Conservation (phyloP, 2,888 invertebrate genomes). For the Drosophila tanythrix region DNA sequence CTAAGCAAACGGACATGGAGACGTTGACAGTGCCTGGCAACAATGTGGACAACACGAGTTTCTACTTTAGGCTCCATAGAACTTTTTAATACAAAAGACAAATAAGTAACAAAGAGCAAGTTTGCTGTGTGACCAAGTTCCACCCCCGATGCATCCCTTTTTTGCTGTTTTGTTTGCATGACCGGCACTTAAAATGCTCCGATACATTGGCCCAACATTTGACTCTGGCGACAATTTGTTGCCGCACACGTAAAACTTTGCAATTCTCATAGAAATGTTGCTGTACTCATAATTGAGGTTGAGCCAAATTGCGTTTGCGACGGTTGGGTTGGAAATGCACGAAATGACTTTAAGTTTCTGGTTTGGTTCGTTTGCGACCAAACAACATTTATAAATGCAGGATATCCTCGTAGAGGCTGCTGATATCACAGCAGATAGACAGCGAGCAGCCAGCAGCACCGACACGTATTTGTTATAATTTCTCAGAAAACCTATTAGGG, state of each 20-base stretch:
- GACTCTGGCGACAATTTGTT: slow-evolving; percentile 59
- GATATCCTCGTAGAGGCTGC: slow-evolving; percentile 25
- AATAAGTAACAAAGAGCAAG: slow-evolving; percentile 55
- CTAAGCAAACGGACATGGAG: slow-evolving; percentile 34
- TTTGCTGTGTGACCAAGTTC: slow-evolving; percentile 40
- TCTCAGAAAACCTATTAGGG: slow-evolving; percentile 44
- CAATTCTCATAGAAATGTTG: slow-evolving; percentile 49
- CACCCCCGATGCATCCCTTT: neutral
- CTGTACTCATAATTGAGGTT: slow-evolving; percentile 61
- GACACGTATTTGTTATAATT: slow-evolving; percentile 23
- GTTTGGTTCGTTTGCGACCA: slow-evolving; percentile 14
- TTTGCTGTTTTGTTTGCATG: slow-evolving; percentile 26
- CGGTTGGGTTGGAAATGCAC: slow-evolving; percentile 24
- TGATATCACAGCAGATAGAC: neutral
- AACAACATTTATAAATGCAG: slow-evolving; percentile 50
- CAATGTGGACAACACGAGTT: slow-evolving; percentile 70
- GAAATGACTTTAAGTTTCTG: slow-evolving; percentile 54
- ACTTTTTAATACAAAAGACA: slow-evolving; percentile 71
- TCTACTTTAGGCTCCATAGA: slow-evolving; percentile 73
- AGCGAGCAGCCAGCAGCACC: neutral
- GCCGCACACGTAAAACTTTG: slow-evolving; percentile 52
- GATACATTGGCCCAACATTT: slow-evolving; percentile 49
- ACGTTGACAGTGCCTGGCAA: slow-evolving; percentile 59
- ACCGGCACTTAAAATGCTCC: slow-evolving; percentile 48
- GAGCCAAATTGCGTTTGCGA: slow-evolving; percentile 41